Percentiles rank a stretch among this genome's conserved stretches.
phyloP scores from a whole-genome alignment of 2,888 invertebrate genomes.

The Nemotelus pantherinus region DNA sequence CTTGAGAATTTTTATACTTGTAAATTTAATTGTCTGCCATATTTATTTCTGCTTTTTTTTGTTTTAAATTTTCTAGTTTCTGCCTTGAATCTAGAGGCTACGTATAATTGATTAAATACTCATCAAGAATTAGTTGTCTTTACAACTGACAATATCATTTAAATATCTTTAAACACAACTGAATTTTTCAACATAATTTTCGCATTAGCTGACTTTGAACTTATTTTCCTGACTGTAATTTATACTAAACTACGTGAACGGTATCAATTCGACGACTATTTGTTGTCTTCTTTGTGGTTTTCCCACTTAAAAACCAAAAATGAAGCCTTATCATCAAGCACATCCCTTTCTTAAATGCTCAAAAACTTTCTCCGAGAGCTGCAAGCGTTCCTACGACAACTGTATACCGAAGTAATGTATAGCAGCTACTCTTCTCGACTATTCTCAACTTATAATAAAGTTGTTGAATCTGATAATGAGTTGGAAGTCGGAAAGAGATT shows the following conservation, averaged over 20 bases:
- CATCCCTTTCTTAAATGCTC: conserved; percentile 38
- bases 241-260: neutral
- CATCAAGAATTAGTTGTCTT: no score
- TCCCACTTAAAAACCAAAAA: neutral
- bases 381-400: neutral
- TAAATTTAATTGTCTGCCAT: no score
- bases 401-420: neutral
- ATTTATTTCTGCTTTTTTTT: no score
- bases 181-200: no score
- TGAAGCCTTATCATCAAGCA: conserved; percentile 27
- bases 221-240: no score
- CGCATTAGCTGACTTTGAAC: no score
- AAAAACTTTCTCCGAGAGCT: neutral
- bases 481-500: conserved; percentile 46
- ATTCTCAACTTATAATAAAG: conserved; percentile 48
- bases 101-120: no score
- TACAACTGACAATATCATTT: no score
- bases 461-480: conserved; percentile 50
- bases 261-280: neutral
- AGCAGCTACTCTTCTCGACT: neutral
- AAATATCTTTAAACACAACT: no score
- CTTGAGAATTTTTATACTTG: no score
- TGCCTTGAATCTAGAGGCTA: no score
- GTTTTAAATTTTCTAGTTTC: no score
- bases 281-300: neutral